Percentiles rank a stretch among this genome's conserved stretches.
phyloP scores from a whole-genome alignment of 2,888 invertebrate genomes.

The Agonopterix alstromeriana region DNA sequence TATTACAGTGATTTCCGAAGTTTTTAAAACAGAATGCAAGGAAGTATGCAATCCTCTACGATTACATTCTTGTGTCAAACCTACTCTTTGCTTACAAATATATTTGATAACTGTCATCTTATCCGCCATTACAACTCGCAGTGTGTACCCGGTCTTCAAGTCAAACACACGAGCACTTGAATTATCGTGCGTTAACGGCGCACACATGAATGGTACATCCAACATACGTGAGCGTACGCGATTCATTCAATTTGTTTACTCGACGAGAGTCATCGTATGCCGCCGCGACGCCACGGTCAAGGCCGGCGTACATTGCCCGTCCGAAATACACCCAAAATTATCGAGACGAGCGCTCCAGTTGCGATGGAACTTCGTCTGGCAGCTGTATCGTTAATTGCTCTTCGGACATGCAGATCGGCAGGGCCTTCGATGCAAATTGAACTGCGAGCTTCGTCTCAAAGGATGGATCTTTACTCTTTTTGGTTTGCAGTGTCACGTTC shows the following conservation, averaged over 20 bases:
- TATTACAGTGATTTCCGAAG: no score
- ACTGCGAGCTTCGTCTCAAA: no score
- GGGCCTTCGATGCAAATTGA: not conserved
- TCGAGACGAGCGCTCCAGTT: slow-evolving; percentile 16
- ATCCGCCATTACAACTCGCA: not conserved
- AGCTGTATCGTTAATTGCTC: no score
- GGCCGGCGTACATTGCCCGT: slow-evolving; percentile 62
- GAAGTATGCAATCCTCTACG: no score
- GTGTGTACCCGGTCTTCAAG: slow-evolving; percentile 30
- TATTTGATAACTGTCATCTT: not conserved
- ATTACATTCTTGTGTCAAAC: no score
- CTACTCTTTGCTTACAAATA: not conserved
- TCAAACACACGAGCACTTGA: slow-evolving; percentile 56
- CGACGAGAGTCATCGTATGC: slow-evolving; percentile 29
- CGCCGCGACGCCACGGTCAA: slow-evolving; percentile 56
- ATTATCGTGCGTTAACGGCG: slow-evolving; percentile 63
- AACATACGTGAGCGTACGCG: slow-evolving; percentile 61
- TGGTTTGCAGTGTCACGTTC: no score
- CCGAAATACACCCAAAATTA: slow-evolving; percentile 29
- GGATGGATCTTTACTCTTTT: no score
- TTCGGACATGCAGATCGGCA: not conserved
- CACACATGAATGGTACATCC: slow-evolving; percentile 67
- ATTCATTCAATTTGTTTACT: slow-evolving; percentile 73
- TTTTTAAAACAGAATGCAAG: no score
- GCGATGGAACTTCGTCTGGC: not conserved